phyloP scores from a whole-genome alignment of 1,140 invertebrate species.

The Bombyx mori region ASM3026992v2 NC_085124.1:4868501-4869000 shows the following conservation, averaged over 20 bases:
- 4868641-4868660: no score
- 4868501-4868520: no score
- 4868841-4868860: constrained; percentile 68
- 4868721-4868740: not conserved
- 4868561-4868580: no score
- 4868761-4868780: constrained; percentile 34
- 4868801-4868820: constrained; percentile 56
- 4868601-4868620: no score
- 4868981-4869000: constrained; percentile 57
- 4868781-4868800: constrained; percentile 38
- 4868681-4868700: no score
- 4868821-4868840: constrained; percentile 64
- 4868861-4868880: constrained; percentile 70
- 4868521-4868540: no score
- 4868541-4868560: no score
- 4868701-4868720: no score
- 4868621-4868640: no score
- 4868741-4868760: not conserved
- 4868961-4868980: constrained; percentile 29
- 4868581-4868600: no score
- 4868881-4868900: constrained; percentile 50
- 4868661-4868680: no score
- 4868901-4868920: constrained; percentile 54
- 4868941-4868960: constrained; percentile 34
- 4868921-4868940: constrained; percentile 54